A percentile compares a stretch with the other conserved stretches of the same genome.
phyloP scores from a whole-genome alignment of 2,797 vertebrate species.

The Eremophila alpestris region DNA sequence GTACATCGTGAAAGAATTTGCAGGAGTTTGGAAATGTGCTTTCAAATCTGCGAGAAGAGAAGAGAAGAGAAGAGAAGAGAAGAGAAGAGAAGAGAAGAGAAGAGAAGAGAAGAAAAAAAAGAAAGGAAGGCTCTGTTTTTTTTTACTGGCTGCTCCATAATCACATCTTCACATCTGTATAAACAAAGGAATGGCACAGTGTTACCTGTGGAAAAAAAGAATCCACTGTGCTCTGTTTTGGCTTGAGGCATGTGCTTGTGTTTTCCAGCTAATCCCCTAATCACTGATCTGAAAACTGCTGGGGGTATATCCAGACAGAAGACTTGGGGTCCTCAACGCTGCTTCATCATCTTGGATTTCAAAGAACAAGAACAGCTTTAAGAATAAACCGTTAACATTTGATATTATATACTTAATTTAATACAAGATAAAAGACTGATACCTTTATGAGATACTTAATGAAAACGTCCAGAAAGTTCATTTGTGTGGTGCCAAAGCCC shows the following conservation, averaged over 20 bases:
- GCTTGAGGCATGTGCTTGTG: conserved; percentile 4
- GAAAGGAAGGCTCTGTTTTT: too few species aligned
- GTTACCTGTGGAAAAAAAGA: not conserved
- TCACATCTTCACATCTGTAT: not conserved
- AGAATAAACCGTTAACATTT: not conserved
- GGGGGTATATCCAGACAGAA: not conserved
- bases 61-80: too few species aligned
- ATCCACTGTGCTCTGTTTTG: not conserved
- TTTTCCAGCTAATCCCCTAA: conserved; percentile 32
- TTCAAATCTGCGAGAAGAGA: not conserved
- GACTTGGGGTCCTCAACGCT: not conserved
- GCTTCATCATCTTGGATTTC: not conserved
- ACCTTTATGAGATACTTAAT: not conserved
- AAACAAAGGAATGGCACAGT: not conserved
- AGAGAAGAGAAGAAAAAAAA: too few species aligned
- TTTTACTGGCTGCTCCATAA: not conserved
- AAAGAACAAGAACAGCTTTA: not conserved
- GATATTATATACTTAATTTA: not conserved
- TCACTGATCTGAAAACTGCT: conserved; percentile 6
- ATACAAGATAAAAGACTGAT: not conserved
- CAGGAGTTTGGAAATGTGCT: not conserved
- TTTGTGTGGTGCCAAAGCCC: not conserved
- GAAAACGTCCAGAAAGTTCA: not conserved
- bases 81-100: too few species aligned
- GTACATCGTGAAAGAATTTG: not conserved